Evolutionary conservation across 2,888 invertebrate species (phyloP).

Genomic region (Falcaria lacertinaria): DNA sequence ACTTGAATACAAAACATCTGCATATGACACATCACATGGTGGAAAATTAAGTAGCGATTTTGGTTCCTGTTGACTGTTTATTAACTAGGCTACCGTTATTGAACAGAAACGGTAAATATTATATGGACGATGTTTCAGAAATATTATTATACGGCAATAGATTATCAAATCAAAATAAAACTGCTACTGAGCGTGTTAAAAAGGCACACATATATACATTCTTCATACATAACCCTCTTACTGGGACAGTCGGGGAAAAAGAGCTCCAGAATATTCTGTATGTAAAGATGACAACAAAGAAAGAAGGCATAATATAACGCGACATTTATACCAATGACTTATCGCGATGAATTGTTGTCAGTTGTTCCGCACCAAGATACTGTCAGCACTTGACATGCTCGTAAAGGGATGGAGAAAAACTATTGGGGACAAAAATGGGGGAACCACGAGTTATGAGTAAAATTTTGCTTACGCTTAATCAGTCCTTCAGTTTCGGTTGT

Average conservation of each 20-base stretch:
- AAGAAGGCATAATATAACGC: constrained; percentile 2
- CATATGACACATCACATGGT: not conserved
- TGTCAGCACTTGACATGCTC: not conserved
- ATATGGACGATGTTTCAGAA: too few relatives aligned
- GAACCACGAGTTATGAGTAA: not conserved
- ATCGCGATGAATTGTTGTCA: constrained; percentile 7
- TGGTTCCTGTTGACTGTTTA: too few relatives aligned
- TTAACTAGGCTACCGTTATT: too few relatives aligned
- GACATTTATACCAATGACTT: constrained; percentile 5
- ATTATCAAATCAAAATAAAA: too few relatives aligned
- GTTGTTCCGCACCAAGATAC: not conserved
- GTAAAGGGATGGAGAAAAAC: not conserved
- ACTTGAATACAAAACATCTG: constrained; percentile 1
- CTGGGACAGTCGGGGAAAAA: too few relatives aligned
- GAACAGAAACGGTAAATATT: too few relatives aligned
- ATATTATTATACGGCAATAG: too few relatives aligned
- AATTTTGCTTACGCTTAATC: not conserved
- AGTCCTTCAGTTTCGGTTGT: too few relatives aligned
- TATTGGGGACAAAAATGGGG: not conserved
- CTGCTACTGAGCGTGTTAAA: too few relatives aligned
- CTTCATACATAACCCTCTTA: too few relatives aligned
- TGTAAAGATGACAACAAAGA: not conserved
- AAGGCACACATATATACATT: too few relatives aligned
- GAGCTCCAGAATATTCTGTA: too few relatives aligned
- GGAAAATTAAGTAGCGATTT: not conserved